Base-by-base conservation (phyloP, 2,888 invertebrate genomes). In the Leptopilina myrica region DNA sequence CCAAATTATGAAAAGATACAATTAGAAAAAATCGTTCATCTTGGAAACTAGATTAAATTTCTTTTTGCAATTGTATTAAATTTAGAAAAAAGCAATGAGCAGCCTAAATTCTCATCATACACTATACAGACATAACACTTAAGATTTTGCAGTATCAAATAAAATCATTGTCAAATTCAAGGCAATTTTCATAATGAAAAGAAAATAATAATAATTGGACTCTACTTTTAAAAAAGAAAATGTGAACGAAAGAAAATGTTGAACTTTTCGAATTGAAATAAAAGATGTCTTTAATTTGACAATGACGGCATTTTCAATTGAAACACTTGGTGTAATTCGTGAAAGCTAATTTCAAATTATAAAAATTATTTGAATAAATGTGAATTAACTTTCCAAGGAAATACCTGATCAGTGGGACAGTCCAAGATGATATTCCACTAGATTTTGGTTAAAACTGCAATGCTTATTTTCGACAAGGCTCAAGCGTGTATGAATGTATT, bases 91-190 rank as follows among this genome's bases (percentile, higher is more conserved):
- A 85, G 79, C 84, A 78, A 83, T 86, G 85, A 86, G 85, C 86
- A 87, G 86, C 86, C 86, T 85, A 86, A 77, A 81, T 84, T 83
- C 84, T 84, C 85, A 84, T 84, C 86, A 86, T 86, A 86, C 86
- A 85, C 84, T 79, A 76, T 59, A 64, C 67, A 67, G 49, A 77
- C 40, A 67, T 64, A 76, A 62, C 59, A 76, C 64, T 73, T 75
- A 49, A 62, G 20, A 56, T 26, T 64, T 66, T 49, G 15, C 43
- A 64, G 46, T 59, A 77, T 62, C 53, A 66, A 75, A 75, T 15
- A 59, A 79, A 12, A 53, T 69, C 65, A 76, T 26, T 79, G 33
- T 64, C 49, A 49, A 76, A 75, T 76, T 65, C 65, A 73, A 66
- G 53, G 33, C 43, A 62, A 62, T 40, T 62, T 20, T 20, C 20